These are phyloP conservation scores for Coptotermes formosanus DNA, from an alignment of 1,140 invertebrate genomes.

Conservation along the genomic window DNA sequence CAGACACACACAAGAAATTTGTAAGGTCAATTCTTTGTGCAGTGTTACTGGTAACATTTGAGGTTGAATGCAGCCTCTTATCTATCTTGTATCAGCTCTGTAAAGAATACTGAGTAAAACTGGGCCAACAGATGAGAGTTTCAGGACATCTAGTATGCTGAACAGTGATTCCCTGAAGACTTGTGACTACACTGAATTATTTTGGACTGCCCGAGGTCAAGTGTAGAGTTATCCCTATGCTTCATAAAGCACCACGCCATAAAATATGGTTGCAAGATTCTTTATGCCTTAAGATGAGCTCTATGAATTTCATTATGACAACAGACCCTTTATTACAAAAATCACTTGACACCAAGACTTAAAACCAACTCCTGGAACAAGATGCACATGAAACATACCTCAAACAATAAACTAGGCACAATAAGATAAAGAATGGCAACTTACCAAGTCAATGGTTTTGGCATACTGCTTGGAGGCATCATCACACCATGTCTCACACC, in stretches of 20 bases:
- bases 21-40: too few relatives aligned
- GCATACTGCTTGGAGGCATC: conserved; percentile 85
- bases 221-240: not conserved
- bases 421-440: conserved; percentile 32
- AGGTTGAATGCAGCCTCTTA: too few relatives aligned
- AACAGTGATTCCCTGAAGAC: too few relatives aligned
- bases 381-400: not conserved
- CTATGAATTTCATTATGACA: not conserved
- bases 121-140: too few relatives aligned
- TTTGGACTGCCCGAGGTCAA: too few relatives aligned
- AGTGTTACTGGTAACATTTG: too few relatives aligned
- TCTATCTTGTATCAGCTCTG: too few relatives aligned
- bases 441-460: conserved; percentile 97
- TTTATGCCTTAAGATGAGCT: not conserved
- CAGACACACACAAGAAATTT: too few relatives aligned
- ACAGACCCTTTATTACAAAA: not conserved
- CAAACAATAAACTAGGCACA: not conserved
- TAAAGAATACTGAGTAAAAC: too few relatives aligned
- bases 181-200: too few relatives aligned
- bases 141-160: too few relatives aligned
- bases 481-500: conserved; percentile 99
- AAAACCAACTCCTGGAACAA: not conserved
- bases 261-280: not conserved
- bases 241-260: not conserved
- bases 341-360: not conserved